Evolutionary conservation across 2,888 invertebrate species (phyloP).

Genomic region (Phoenoteleia sp.): DNA sequence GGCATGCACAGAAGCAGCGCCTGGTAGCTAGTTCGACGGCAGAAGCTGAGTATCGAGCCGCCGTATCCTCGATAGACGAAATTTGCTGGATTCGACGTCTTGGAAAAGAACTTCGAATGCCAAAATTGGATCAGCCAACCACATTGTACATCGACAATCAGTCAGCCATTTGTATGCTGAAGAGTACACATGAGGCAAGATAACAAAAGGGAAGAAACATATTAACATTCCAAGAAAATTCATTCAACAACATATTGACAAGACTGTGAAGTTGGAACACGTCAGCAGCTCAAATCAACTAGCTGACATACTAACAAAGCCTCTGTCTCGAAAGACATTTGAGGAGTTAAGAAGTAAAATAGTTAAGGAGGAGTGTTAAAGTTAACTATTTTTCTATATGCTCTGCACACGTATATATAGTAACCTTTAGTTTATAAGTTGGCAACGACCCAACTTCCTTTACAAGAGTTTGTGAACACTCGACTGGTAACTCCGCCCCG

Average conservation of each 20-base stretch:
- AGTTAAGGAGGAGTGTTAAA: neutral
- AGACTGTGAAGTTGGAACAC: neutral
- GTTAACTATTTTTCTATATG: neutral
- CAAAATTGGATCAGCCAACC: conserved; percentile 72
- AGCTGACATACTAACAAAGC: neutral
- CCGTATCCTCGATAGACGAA: conserved; percentile 63
- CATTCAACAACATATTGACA: neutral
- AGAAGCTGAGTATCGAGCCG: conserved; percentile 80
- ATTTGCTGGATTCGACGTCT: too few relatives aligned
- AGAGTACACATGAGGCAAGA: too few relatives aligned
- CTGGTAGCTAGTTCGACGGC: conserved; percentile 40
- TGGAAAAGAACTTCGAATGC: conserved; percentile 71
- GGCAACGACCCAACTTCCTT: too few relatives aligned
- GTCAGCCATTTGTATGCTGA: too few relatives aligned
- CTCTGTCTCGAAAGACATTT: neutral
- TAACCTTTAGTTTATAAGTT: too few relatives aligned
- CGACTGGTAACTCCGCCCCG: too few relatives aligned
- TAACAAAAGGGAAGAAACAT: too few relatives aligned
- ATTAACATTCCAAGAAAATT: neutral
- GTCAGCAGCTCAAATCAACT: neutral
- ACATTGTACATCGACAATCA: conserved; percentile 70
- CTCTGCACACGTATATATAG: too few relatives aligned
- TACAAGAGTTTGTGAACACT: too few relatives aligned
- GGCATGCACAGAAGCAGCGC: conserved; percentile 13
- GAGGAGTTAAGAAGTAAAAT: neutral